Percentiles rank a stretch among this genome's conserved stretches.
phyloP scores from a whole-genome alignment of 2,888 invertebrate species.

The Sialis lutaria region DNA sequence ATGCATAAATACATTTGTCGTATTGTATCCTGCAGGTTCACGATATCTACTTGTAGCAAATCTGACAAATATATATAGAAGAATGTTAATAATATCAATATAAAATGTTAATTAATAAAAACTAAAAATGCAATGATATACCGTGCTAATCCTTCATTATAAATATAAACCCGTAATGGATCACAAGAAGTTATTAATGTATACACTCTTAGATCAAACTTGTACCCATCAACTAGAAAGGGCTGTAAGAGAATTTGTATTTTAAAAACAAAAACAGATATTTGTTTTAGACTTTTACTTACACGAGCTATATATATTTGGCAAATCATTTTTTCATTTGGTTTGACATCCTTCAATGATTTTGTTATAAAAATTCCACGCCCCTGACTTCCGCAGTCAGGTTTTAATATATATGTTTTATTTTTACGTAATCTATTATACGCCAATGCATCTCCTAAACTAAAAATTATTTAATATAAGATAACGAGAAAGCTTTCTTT shows the following conservation, averaged over 20 bases:
- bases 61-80: conserved; percentile 22
- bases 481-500: background rate
- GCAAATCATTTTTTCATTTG: conserved; percentile 70
- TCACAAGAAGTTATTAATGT: conserved; percentile 79
- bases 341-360: conserved; percentile 62
- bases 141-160: conserved; percentile 79
- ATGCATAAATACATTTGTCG: conserved; percentile 84
- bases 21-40: conserved; percentile 65
- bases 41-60: conserved; percentile 81
- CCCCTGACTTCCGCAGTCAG: conserved; percentile 82
- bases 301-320: conserved; percentile 58
- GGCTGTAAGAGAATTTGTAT: conserved; percentile 35
- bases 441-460: conserved; percentile 54
- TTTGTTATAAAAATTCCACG: conserved; percentile 75
- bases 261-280: background rate
- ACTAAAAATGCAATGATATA: conserved; percentile 15
- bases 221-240: conserved; percentile 76
- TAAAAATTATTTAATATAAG: conserved; percentile 15
- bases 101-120: background rate
- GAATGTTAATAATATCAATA: background rate
- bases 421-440: conserved; percentile 52
- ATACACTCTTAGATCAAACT: conserved; percentile 83
- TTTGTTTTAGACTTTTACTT: conserved; percentile 11
- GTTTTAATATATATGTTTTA: conserved; percentile 76
- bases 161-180: conserved; percentile 75